A percentile compares a stretch with the other conserved stretches of the same genome.
Evolutionary conservation across 2,113 vertebrate species (phyloP).

Genomic region (Salvelinus namaycush): DNA sequence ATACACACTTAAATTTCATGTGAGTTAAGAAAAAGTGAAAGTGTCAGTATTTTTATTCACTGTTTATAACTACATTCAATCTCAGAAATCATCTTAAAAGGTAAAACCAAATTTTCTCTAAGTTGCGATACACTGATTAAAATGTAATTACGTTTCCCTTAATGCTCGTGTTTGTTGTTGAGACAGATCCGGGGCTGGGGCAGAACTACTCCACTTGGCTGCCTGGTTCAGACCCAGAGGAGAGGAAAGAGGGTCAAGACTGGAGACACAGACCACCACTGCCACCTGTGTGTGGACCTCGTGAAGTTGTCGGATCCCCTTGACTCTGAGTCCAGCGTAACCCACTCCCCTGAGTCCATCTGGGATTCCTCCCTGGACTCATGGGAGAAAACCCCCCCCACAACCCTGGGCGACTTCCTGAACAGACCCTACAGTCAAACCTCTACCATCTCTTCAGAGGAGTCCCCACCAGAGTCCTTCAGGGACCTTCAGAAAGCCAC

Average conservation of each 20-base stretch:
- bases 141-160: not conserved
- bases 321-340: conserved; percentile 12
- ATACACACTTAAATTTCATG: too few species aligned
- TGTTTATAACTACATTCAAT: too few species aligned
- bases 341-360: not conserved
- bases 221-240: conserved; percentile 68
- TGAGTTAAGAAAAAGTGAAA: not conserved
- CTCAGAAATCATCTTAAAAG: not conserved
- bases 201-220: conserved; percentile 65
- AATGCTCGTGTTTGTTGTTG: conserved; percentile 16
- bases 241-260: conserved; percentile 58
- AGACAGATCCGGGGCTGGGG: conserved; percentile 80
- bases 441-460: conserved; percentile 15
- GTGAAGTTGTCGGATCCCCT: conserved; percentile 22
- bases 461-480: conserved; percentile 30
- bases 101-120: not conserved
- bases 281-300: conserved; percentile 57
- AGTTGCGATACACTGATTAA: not conserved
- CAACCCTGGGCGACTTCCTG: conserved; percentile 10
- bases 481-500: conserved; percentile 17
- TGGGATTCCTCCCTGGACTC: not conserved
- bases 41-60: not conserved
- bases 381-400: not conserved
- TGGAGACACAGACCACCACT: conserved; percentile 36
- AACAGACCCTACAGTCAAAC: conserved; percentile 6